These are phyloP conservation scores for Orthonevra nobilis DNA, from an alignment of 2,888 invertebrate genomes.

Conservation along the genomic window DNA sequence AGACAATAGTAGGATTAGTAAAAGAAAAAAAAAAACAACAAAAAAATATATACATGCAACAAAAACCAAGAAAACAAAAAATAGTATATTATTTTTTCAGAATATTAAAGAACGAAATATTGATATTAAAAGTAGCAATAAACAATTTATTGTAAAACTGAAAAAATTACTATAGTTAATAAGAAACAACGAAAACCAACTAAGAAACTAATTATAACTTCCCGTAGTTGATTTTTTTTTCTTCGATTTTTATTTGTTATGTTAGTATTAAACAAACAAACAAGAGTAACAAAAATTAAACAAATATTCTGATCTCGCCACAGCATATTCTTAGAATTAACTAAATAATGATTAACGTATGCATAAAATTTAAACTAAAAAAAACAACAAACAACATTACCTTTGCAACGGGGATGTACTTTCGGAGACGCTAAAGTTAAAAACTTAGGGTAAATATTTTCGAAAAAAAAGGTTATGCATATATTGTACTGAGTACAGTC, in stretches of 20 bases:
- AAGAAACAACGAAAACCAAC: not conserved
- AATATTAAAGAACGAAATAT: constrained; percentile 5
- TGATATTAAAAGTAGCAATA: not conserved
- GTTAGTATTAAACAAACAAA: too few relatives aligned
- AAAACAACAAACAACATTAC: too few relatives aligned
- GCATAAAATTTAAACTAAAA: too few relatives aligned
- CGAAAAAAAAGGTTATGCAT: too few relatives aligned
- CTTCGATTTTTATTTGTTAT: not conserved
- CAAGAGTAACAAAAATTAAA: not conserved
- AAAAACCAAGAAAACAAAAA: constrained; percentile 2
- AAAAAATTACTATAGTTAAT: too few relatives aligned
- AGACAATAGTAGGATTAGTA: constrained; percentile 75
- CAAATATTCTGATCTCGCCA: constrained; percentile 40
- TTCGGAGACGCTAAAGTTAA: too few relatives aligned
- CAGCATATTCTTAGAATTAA: constrained; percentile 17
- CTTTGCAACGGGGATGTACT: too few relatives aligned
- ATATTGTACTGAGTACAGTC: too few relatives aligned
- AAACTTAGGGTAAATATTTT: too few relatives aligned
- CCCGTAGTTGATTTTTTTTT: constrained; percentile 1
- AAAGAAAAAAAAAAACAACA: constrained; percentile 39
- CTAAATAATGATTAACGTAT: too few relatives aligned
- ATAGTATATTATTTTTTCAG: constrained; percentile 17
- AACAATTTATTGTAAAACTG: too few relatives aligned
- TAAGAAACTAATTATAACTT: too few relatives aligned
- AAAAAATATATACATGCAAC: constrained; percentile 46